Evolutionary conservation across 2,888 invertebrate species (phyloP).

Genomic region (Incurvaria masculella): DNA sequence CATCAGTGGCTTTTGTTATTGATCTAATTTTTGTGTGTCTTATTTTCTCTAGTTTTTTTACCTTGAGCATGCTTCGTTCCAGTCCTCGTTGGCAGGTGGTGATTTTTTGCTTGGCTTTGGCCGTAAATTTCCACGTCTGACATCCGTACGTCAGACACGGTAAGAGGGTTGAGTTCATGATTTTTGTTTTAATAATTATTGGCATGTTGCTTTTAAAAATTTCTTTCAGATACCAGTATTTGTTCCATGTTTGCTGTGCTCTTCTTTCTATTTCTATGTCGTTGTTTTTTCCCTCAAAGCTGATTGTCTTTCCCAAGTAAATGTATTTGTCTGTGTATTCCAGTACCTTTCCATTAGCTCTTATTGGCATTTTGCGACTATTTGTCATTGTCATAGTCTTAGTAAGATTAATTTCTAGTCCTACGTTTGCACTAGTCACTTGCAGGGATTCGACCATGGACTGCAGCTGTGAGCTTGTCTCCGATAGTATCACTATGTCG

Average conservation of each 20-base stretch:
- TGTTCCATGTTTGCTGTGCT: too few species aligned
- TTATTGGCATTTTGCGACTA: constrained; percentile 8
- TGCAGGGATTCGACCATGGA: constrained; percentile 9
- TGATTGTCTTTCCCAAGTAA: constrained; percentile 14
- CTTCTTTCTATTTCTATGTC: too few species aligned
- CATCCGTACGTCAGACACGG: constrained; percentile 1
- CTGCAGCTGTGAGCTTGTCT: constrained; percentile 7
- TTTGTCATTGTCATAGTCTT: constrained; percentile 14
- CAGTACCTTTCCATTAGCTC: constrained; percentile 7
- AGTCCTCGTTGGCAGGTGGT: neutral
- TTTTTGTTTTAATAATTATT: neutral
- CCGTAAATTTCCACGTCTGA: constrained; percentile 4
- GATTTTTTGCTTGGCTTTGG: too few species aligned
- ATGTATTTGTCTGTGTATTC: constrained; percentile 9
- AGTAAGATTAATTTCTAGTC: constrained; percentile 11
- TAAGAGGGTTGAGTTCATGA: neutral
- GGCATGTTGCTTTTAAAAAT: constrained; percentile 2
- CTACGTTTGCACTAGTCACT: constrained; percentile 9
- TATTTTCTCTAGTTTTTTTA: neutral
- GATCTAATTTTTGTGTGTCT: too few species aligned
- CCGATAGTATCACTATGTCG: constrained; percentile 2
- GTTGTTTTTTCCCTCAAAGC: constrained; percentile 7
- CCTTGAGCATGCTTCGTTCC: neutral
- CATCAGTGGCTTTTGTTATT: too few species aligned
- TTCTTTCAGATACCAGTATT: neutral